Evolutionary conservation across 2,888 invertebrate species (phyloP), one percentile per base, ranked within the genome.

Genomic region (Griposia aprilina): DNA sequence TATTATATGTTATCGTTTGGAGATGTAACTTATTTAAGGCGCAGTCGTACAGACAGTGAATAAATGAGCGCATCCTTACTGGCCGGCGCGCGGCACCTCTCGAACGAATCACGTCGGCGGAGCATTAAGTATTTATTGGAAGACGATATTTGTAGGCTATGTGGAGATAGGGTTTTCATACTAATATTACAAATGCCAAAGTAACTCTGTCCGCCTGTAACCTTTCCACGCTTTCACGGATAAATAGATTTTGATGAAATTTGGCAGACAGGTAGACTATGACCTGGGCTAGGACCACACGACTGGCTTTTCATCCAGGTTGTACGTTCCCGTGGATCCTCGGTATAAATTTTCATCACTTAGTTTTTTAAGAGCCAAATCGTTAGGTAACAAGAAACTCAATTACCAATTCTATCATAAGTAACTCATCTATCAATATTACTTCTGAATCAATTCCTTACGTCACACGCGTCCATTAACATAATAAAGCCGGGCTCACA

Each of bases 21-120:
- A 67, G n/a, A 11, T 36, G 45, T 36, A 26, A 26, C 8, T 68
- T 78, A 68, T 62, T 62, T 23, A 68, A 62, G 30, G 36, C 20
- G 11, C 52, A 67, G 68, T 78, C 30, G 52, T 15, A 30, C 60
- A 20, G 48, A 41, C 67, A 48, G 60, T 63, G 55, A 79, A 79
- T 70, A 82, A 79, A 60, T 69, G 79, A 77, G 59, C 62, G 23
- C 52, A 72, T 71, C 63, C 59, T 70, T 73, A 83, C 67, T 59
- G 77, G 60, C 13, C 50, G 23, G 36, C 50, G 5, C n/a, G n/a
- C n/a, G n/a, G n/a, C n/a, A n/a, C n/a, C 23, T 62, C 52, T 68
- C 63, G 65, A 72, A 55, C 62, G 50, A 85, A 82, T 80, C 82
- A 52, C 79, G 70, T 74, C 74, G 23, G 66, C 7, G 10, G 17